Base-by-base conservation (phyloP, 2,888 invertebrate genomes). In the Oasisia sp. region DNA sequence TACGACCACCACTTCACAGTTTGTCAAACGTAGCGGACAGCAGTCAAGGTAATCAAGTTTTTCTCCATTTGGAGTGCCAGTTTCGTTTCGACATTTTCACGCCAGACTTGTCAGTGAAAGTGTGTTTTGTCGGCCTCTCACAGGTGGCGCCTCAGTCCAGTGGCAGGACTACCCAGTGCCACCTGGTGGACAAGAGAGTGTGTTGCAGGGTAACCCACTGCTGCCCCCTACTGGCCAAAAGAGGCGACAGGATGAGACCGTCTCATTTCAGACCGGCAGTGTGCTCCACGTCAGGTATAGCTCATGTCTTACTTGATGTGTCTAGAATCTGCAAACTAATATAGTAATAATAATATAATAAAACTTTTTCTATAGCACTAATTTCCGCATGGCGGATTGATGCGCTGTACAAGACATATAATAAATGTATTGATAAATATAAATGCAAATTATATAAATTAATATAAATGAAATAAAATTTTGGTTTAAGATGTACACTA, bases 31-130 rank as follows among this genome's bases (percentile, higher is more conserved):
- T 74, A 7, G 27, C 74, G 7, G 74, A 74, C 74, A 74, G 27
- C n/a, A n/a, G 74, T 74, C 74, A 74, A 74, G 74, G 74, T 74
- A n/a, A 74, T 74, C 27, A 74, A n/a, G 74, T n/a, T 74, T 74
- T n/a, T 74, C 58, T 19, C 74, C n/a, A 74, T 19, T 19, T 27
- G 27, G 74, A 74, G 74, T 27, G 27, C 74, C 27, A 74, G 74
- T 27, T 74, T 74, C 74, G 27, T 74, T 19, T 74, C 74, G 7
- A 74, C 74, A 74, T 74, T 74, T 74, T 74, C 19, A 27, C 2
- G 7, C 74, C 27, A 19, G n/a, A 19, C 19, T 27, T n/a, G 27
- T 74, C 74, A 27, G 27, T 74, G 74, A 74, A 19, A 19, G 27
- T 74, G 58, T 58, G 27, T 74, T 74, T 74, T 74, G 50, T 50